Evolutionary conservation across 2,888 invertebrate genomes (phyloP).

Genomic region (Smittia aterrima): DNA sequence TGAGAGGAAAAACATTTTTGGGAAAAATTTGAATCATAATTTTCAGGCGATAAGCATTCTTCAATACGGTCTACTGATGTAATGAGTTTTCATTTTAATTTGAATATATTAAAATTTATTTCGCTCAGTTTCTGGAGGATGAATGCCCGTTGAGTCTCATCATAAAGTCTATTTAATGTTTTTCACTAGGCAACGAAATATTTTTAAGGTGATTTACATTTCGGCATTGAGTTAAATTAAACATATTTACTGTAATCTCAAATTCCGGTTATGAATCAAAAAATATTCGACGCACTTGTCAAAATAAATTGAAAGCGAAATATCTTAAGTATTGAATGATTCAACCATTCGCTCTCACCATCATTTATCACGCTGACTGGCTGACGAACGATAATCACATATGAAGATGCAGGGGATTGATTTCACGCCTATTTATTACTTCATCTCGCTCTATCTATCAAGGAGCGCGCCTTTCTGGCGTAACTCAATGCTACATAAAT

Average conservation of each 20-base stretch:
- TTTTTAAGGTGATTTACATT: too few species aligned
- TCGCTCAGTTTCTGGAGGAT: not conserved
- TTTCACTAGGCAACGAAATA: not conserved
- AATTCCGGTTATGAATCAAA: too few species aligned
- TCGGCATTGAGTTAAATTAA: too few species aligned
- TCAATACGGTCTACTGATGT: not conserved
- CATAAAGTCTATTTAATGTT: not conserved
- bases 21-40: conserved; percentile 10
- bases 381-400: conserved; percentile 12
- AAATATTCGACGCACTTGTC: too few species aligned
- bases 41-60: not conserved
- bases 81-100: conserved; percentile 16
- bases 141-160: not conserved
- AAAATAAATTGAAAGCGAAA: too few species aligned
- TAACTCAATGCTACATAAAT: conserved; percentile 38
- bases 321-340: not conserved
- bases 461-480: conserved; percentile 32
- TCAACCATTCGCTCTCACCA: not conserved
- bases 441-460: conserved; percentile 14
- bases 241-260: too few species aligned
- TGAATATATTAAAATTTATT: conserved; percentile 25
- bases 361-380: not conserved
- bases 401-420: conserved; percentile 22
- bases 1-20: not conserved
- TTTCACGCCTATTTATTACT: conserved; percentile 41